Conservation (phyloP, 2,113 vertebrate genomes). For the Addax nasomaculatus region DNA sequence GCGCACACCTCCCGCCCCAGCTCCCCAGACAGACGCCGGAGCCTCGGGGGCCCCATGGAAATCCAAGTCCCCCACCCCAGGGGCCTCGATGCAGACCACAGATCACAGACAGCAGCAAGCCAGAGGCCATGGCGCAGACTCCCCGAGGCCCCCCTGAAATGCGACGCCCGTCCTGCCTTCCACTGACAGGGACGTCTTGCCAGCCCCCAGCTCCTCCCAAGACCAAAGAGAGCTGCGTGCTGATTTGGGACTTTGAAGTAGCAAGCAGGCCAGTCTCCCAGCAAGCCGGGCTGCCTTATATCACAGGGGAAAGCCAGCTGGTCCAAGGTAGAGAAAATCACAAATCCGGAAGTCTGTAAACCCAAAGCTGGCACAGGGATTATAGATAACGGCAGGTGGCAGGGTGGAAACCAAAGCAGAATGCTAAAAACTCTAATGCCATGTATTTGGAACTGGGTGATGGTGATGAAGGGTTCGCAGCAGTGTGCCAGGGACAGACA, state of each 20-base stretch:
- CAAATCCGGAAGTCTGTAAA: background rate
- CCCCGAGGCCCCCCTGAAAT: background rate
- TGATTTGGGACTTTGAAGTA: background rate
- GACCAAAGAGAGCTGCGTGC: background rate
- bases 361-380: background rate
- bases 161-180: background rate
- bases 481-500: background rate
- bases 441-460: background rate
- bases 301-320: background rate
- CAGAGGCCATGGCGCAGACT: background rate
- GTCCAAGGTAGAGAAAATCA: background rate
- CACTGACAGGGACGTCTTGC: rapidly evolving
- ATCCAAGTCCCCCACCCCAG: constrained; percentile 13
- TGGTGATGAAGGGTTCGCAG: background rate
- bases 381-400: background rate
- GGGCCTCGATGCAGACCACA: background rate
- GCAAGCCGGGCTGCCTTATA: background rate
- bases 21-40: constrained; percentile 16
- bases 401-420: background rate
- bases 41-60: background rate
- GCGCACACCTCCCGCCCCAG: background rate
- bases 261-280: background rate
- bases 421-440: background rate
- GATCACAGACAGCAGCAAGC: constrained; percentile 40
- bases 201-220: background rate